Conservation (phyloP, 2,888 invertebrate genomes). For the Drosophila paucipuncta region DNA sequence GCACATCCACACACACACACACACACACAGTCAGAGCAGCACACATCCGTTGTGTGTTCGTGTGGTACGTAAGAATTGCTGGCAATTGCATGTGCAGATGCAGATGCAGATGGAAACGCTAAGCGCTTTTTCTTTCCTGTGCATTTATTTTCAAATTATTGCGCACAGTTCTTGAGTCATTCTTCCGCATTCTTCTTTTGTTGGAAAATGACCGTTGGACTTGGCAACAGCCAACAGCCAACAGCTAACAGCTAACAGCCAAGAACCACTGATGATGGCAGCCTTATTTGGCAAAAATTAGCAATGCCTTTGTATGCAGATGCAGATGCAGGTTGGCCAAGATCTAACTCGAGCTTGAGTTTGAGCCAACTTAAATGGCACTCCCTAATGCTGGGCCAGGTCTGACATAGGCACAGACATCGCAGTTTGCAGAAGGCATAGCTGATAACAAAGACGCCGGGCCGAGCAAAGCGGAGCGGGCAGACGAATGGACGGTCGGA, state of each 20-base stretch:
- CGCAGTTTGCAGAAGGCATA: conserved; percentile 39
- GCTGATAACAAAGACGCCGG: conserved; percentile 49
- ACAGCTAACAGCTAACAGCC: background rate
- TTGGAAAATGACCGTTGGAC: conserved; percentile 78
- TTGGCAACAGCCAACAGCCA: conserved; percentile 25
- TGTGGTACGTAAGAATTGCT: conserved; percentile 9
- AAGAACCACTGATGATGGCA: conserved; percentile 28
- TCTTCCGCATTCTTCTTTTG: conserved; percentile 81
- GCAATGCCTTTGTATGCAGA: conserved; percentile 61
- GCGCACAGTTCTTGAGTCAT: conserved; percentile 80
- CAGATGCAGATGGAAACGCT: conserved; percentile 66
- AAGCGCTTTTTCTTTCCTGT: conserved; percentile 71
- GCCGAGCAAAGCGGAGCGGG: conserved; percentile 40
- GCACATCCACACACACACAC: conserved; percentile 10
- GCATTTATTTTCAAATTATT: conserved; percentile 83
- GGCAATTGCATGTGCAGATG: conserved; percentile 56
- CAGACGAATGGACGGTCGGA: conserved; percentile 12
- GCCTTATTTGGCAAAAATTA: conserved; percentile 76
- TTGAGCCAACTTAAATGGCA: conserved; percentile 41
- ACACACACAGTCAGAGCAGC: conserved; percentile 1
- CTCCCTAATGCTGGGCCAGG: conserved; percentile 43
- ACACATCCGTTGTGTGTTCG: conserved; percentile 37
- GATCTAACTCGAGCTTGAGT: background rate
- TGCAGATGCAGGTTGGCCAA: conserved; percentile 41
- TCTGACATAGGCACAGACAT: conserved; percentile 6